These are phyloP conservation scores for Phymatocera aterrima DNA, from an alignment of 2,888 invertebrate species.

Conservation along the genomic window DNA sequence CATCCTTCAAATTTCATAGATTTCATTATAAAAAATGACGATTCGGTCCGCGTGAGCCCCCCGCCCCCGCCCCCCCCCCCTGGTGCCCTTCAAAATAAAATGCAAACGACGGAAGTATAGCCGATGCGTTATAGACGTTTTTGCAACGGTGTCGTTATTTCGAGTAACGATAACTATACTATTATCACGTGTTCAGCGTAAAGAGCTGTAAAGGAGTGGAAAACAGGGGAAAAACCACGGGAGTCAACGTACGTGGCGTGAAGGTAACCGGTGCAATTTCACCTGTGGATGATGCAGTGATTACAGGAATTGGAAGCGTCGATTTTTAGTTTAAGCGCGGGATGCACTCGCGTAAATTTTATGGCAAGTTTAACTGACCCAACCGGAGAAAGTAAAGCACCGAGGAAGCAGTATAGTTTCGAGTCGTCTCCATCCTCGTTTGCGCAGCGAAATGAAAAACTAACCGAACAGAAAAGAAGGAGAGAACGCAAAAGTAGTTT, in stretches of 20 bases:
- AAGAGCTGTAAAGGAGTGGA: background rate
- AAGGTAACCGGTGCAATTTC: slow-evolving; percentile 8
- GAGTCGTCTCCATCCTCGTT: slow-evolving; percentile 15
- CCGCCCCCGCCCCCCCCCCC: too few relatives aligned
- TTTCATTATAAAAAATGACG: too few relatives aligned
- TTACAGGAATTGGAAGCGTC: slow-evolving; percentile 3
- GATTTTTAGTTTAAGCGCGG: background rate
- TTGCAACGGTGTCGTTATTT: background rate
- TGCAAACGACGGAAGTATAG: too few relatives aligned
- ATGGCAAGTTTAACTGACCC: background rate
- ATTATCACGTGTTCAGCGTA: background rate
- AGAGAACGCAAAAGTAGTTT: background rate
- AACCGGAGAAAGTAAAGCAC: background rate
- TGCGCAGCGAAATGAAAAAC: background rate
- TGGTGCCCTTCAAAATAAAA: too few relatives aligned
- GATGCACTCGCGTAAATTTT: background rate
- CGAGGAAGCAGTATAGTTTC: background rate
- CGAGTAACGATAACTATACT: slow-evolving; percentile 3
- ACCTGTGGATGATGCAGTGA: background rate
- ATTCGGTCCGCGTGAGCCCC: too few relatives aligned
- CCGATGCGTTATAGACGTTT: too few relatives aligned
- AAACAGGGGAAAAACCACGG: background rate
- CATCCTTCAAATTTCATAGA: too few relatives aligned
- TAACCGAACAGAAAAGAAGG: background rate
- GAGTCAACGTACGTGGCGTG: background rate